Base-by-base conservation (phyloP, 2,888 invertebrate species). In the Bedellia somnulentella region DNA sequence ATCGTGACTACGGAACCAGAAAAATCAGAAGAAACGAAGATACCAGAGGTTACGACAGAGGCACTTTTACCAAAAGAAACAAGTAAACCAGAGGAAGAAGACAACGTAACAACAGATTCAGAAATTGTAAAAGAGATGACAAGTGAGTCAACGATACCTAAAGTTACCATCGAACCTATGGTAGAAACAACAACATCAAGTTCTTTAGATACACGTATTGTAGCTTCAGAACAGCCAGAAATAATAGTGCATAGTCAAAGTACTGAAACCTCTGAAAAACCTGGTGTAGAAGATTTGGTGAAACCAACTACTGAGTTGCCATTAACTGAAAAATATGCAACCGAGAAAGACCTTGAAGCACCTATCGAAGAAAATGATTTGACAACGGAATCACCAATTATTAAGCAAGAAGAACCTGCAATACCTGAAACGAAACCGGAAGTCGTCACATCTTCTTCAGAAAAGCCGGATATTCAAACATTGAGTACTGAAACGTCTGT, bases 341-440 rank as follows among this genome's bases (percentile, higher is more conserved):
- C 21, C 10, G 21, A 8, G 8, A 21, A 8, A n/a, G 21, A 21
- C 8, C 10, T 10, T 21, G 21, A n/a, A n/a, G n/a, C n/a, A n/a
- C n/a, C n/a, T n/a, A n/a, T n/a, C n/a, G n/a, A n/a, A n/a, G n/a
- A n/a, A n/a, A n/a, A n/a, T n/a, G n/a, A n/a, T n/a, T n/a, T n/a
- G n/a, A n/a, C n/a, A n/a, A n/a, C n/a, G n/a, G n/a, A n/a, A n/a
- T n/a, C n/a, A n/a, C n/a, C n/a, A n/a, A n/a, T n/a, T n/a, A n/a
- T n/a, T n/a, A n/a, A 8, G 10, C 21, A 21, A 21, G 21, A 21
- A 21, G 21, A 3, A 21, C 21, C 21, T n/a, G 9, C 8, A 21
- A 10, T 10, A 27, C 15, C 27, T 16, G 27, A 27, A 17, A 11
- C 12, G n/a, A n/a, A n/a, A n/a, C n/a, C n/a, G n/a, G n/a, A n/a